Conservation (phyloP, 2,888 invertebrate species). For the Dasysyrphus albostriatus region DNA sequence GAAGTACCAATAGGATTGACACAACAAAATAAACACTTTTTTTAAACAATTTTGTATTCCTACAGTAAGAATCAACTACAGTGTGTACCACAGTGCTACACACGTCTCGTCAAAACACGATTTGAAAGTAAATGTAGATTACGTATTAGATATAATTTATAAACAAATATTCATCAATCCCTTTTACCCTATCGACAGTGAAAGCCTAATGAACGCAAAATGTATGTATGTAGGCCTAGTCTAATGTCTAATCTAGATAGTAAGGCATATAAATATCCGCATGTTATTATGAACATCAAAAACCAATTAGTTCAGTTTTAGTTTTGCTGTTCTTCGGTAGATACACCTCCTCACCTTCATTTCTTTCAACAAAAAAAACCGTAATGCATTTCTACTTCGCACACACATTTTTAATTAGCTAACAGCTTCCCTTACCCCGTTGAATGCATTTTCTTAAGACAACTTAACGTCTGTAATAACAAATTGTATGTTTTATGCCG, state of each 20-base stretch:
- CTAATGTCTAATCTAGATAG: constrained; percentile 29
- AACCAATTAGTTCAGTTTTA: constrained; percentile 66
- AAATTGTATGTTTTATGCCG: constrained; percentile 67
- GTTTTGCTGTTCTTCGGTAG: constrained; percentile 20
- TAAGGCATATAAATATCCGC: constrained; percentile 54
- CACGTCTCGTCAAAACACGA: background rate
- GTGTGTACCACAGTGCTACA: background rate
- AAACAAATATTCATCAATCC: background rate
- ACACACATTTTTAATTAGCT: constrained; percentile 55
- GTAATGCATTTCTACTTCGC: constrained; percentile 43
- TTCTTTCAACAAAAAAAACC: constrained; percentile 35
- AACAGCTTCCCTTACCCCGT: constrained; percentile 40
- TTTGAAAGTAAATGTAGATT: background rate
- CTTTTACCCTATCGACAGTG: constrained; percentile 44
- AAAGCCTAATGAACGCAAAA: constrained; percentile 65
- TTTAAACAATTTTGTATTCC: too few species aligned
- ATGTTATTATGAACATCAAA: constrained; percentile 53
- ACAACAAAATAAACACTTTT: too few species aligned
- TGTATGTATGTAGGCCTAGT: background rate
- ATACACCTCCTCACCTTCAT: constrained; percentile 30
- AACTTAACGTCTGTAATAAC: constrained; percentile 66
- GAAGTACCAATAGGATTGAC: too few species aligned
- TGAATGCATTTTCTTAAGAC: constrained; percentile 51
- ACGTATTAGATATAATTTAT: background rate
- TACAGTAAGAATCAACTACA: too few species aligned